Base-by-base conservation (phyloP, 2,797 vertebrate species). In the Nannoperca australis region DNA sequence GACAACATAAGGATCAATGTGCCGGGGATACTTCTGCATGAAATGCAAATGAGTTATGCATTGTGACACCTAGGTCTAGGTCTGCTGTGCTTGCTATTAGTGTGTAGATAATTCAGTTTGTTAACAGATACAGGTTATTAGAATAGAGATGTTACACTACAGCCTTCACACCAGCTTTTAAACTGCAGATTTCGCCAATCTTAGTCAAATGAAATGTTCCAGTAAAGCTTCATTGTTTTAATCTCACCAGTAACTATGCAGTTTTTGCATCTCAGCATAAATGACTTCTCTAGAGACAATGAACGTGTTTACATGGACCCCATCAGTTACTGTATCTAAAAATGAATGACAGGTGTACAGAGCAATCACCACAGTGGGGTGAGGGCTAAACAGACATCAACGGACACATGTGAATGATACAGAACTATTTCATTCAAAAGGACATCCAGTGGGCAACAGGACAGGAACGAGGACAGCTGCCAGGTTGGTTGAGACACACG, bases 381-480 rank as follows among this genome's bases (percentile, higher is more conserved):
- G 47, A 58, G 59, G 49, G 67, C 69, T 32, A 50, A 73, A 85
- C 63, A n/a, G 58, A 82, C 32, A 75, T 38, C 44, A 76, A 78
- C 30, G 27, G 27, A 71, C 64, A 73, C 60, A n/a, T 56, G 63
- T 83, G 38, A 84, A 79, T 71, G 70, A 72, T 60, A 82, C 85
- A 88, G 82, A 68, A 85, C 83, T 84, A 78, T 79, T 86, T 83
- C 70, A 90, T 70, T 85, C 59, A 82, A 73, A 51, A 76, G 71
- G 81, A 91, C 89, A 85, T 81, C 80, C 66, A 81, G 70, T 66
- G 82, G 76, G 44, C 55, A 63, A 81, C 75, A 90, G 78, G 59
- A 92, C 88, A 88, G 79, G 73, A 88, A 88, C 65, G 49, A 84
- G 79, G 89, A 91, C 89, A 79, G 85, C 68, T 75, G 85, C 78